phyloP scores from a whole-genome alignment of 1,140 invertebrate genomes.

The Subanguina moxae region DNA sequence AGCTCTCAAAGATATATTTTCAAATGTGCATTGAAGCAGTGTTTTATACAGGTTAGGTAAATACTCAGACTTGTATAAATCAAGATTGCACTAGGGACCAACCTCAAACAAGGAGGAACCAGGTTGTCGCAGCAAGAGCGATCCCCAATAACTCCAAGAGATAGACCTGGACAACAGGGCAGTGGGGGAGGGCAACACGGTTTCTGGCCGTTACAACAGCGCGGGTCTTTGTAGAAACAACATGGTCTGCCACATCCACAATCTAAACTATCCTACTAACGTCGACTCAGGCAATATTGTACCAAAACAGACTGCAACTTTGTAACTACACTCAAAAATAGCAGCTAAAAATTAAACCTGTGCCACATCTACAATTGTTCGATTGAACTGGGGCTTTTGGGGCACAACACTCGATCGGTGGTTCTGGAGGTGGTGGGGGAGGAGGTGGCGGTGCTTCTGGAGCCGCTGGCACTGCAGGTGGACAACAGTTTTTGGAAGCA shows the following conservation, averaged over 20 bases:
- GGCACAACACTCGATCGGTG: conserved; percentile 45
- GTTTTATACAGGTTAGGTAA: too few species aligned
- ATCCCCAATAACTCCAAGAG: too few species aligned
- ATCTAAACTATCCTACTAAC: conserved; percentile 31
- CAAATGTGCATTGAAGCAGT: neutral
- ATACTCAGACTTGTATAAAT: too few species aligned
- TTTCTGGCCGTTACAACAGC: conserved; percentile 34
- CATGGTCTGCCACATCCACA: conserved; percentile 48
- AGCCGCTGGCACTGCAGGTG: conserved; percentile 31
- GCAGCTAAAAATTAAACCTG: neutral
- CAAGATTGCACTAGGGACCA: neutral
- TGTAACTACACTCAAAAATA: neutral
- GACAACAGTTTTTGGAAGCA: conserved; percentile 38
- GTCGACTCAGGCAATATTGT: neutral
- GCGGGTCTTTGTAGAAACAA: conserved; percentile 39
- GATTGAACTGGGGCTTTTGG: conserved; percentile 17
- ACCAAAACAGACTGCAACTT: too few species aligned
- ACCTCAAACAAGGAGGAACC: conserved; percentile 40
- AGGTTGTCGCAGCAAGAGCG: conserved; percentile 15
- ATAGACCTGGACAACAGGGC: conserved; percentile 34
- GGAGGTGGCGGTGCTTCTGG: conserved; percentile 38
- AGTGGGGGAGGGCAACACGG: conserved; percentile 42
- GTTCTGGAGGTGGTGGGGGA: conserved; percentile 42
- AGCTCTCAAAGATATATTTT: conserved; percentile 13
- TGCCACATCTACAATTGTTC: conserved; percentile 32